A percentile compares a stretch with the other conserved stretches of the same genome.
phyloP scores from a whole-genome alignment of 2,797 vertebrate species.

The Protosalanx chinensis region DNA sequence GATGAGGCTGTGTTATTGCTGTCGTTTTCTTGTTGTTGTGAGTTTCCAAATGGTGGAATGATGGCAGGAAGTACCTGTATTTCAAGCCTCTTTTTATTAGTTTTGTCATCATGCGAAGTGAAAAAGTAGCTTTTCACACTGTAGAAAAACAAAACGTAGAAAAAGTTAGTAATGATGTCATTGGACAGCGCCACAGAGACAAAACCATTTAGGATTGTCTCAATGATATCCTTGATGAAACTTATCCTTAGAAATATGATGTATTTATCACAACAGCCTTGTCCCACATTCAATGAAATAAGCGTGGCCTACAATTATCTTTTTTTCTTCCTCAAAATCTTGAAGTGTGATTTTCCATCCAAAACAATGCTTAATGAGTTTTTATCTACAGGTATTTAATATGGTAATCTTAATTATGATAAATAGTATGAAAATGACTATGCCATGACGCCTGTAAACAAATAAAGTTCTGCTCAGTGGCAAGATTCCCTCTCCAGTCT shows the following conservation, averaged over 20 bases:
- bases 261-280: neutral
- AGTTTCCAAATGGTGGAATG: slow-evolving; percentile 2
- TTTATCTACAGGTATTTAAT: slow-evolving; percentile 69
- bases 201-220: slow-evolving; percentile 6
- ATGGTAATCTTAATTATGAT: slow-evolving; percentile 75
- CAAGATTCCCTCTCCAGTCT: slow-evolving; percentile 75
- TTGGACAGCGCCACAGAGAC: neutral
- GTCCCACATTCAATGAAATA: neutral
- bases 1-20: slow-evolving; percentile 23
- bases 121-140: neutral
- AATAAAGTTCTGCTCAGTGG: slow-evolving; percentile 71
- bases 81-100: slow-evolving; percentile 17
- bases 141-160: neutral
- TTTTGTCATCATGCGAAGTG: slow-evolving; percentile 18
- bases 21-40: neutral
- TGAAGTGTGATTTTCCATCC: slow-evolving; percentile 50
- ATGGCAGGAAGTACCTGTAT: slow-evolving; percentile 10
- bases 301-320: slow-evolving; percentile 21
- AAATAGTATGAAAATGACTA: slow-evolving; percentile 67
- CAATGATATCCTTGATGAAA: neutral
- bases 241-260: no score
- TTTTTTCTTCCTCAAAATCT: slow-evolving; percentile 53
- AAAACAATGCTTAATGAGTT: slow-evolving; percentile 64
- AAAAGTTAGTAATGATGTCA: neutral
- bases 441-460: slow-evolving; percentile 63